These are phyloP conservation scores for Drymodes brunneopygia DNA, from an alignment of 2,113 vertebrate species.

Conservation along the genomic window DNA sequence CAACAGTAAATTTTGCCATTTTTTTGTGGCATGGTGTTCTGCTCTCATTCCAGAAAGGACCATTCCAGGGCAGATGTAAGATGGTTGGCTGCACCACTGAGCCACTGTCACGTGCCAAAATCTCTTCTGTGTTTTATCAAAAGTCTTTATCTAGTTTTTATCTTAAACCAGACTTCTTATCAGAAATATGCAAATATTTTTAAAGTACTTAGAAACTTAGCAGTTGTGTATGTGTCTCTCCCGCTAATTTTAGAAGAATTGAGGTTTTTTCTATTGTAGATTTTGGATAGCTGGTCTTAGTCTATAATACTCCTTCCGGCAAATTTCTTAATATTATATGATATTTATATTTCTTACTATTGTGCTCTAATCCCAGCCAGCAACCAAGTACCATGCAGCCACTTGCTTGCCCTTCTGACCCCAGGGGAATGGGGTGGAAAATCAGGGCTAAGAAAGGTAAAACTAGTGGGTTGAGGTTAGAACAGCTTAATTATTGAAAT, in stretches of 20 bases:
- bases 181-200: not conserved
- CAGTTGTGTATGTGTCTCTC: not conserved
- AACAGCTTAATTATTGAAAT: not conserved
- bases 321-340: not conserved
- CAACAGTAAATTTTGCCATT: not conserved
- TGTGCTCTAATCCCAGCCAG: not conserved
- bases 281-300: not conserved
- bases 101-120: not conserved
- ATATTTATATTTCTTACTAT: not conserved
- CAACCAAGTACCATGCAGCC: not conserved
- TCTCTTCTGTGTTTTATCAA: not conserved
- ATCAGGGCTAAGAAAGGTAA: not conserved
- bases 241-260: not conserved
- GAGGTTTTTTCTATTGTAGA: not conserved
- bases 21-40: not conserved
- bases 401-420: not conserved
- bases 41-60: not conserved
- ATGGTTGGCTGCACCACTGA: not conserved
- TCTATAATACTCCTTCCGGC: not conserved
- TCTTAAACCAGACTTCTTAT: not conserved
- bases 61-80: not conserved
- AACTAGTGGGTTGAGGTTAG: not conserved
- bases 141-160: no score
- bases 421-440: not conserved
- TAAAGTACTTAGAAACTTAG: not conserved